phyloP scores from a whole-genome alignment of 2,113 vertebrate genomes.

The Rhizomys pruinosus region DNA sequence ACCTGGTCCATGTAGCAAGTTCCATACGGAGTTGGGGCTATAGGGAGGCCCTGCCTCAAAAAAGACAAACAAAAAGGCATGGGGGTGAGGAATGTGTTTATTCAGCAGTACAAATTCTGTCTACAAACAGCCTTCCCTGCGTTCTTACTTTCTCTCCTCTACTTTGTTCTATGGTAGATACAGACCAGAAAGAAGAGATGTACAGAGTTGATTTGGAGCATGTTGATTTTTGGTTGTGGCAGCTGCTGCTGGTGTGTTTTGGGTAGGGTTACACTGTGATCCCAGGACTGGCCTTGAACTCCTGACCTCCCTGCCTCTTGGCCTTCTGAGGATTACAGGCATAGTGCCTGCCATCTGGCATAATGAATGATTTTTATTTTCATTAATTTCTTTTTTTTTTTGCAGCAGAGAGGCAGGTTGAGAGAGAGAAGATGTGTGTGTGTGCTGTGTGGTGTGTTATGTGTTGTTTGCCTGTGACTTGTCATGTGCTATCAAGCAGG shows the following conservation, averaged over 20 bases:
- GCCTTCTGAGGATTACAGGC: not conserved
- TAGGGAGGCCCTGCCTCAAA: too few species aligned
- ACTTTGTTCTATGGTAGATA: slow-evolving; percentile 9
- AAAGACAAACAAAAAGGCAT: too few species aligned
- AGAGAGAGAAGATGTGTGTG: too few species aligned
- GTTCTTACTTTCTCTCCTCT: slow-evolving; percentile 17
- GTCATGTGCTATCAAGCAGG: too few species aligned
- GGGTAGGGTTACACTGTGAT: not conserved
- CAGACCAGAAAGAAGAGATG: slow-evolving; percentile 11
- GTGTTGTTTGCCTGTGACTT: too few species aligned
- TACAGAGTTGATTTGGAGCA: not conserved
- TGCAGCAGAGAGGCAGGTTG: too few species aligned
- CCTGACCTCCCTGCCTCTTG: not conserved
- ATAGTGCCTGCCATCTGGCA: not conserved
- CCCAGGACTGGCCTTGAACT: too few species aligned
- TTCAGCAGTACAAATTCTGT: slow-evolving; percentile 12
- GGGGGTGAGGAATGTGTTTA: not conserved
- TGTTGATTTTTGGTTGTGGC: not conserved
- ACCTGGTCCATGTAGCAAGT: too few species aligned
- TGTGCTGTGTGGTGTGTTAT: too few species aligned
- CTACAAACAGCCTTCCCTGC: not conserved
- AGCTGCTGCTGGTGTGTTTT: not conserved
- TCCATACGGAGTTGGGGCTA: too few species aligned
- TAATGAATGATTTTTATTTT: slow-evolving; percentile 41
- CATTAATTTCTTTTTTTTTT: too few species aligned